Evolutionary conservation across 2,113 vertebrate species (phyloP).

Genomic region (Odocoileus virginianus): DNA sequence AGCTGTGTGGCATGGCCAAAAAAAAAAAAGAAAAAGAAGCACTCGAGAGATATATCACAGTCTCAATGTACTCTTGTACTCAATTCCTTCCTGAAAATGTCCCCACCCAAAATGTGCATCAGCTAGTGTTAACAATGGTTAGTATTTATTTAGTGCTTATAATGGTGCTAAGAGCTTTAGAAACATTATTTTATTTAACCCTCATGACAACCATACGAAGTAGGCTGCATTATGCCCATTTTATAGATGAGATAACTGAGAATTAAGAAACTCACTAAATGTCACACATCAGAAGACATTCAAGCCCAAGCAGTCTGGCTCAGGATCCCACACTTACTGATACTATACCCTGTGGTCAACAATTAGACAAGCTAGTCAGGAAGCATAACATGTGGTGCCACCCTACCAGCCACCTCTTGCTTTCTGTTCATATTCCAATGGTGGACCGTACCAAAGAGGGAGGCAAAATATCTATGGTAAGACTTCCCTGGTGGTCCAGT

Average conservation of each 20-base stretch:
- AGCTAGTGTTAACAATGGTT: background rate
- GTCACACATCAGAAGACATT: background rate
- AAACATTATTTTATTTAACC: slow-evolving; percentile 2
- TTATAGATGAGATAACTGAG: slow-evolving; percentile 1
- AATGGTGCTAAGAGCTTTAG: background rate
- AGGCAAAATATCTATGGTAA: background rate
- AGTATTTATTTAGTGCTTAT: background rate
- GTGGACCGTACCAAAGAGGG: background rate
- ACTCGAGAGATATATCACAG: background rate
- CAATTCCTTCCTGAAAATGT: background rate
- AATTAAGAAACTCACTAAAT: background rate
- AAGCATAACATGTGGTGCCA: background rate
- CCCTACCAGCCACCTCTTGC: background rate
- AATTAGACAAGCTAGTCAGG: background rate
- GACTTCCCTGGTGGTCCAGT: background rate
- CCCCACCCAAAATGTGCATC: background rate
- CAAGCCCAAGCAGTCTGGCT: background rate
- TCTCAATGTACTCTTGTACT: background rate
- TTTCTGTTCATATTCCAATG: background rate
- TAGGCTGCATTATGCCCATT: background rate
- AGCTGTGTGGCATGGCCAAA: background rate
- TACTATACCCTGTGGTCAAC: background rate
- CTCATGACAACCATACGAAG: background rate
- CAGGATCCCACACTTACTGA: background rate
- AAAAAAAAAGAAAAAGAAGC: background rate